A percentile compares a stretch with the other conserved stretches of the same genome.
These are phyloP conservation scores for Mya arenaria DNA, from an alignment of 1,140 invertebrate species.

Conservation along the genomic window DNA sequence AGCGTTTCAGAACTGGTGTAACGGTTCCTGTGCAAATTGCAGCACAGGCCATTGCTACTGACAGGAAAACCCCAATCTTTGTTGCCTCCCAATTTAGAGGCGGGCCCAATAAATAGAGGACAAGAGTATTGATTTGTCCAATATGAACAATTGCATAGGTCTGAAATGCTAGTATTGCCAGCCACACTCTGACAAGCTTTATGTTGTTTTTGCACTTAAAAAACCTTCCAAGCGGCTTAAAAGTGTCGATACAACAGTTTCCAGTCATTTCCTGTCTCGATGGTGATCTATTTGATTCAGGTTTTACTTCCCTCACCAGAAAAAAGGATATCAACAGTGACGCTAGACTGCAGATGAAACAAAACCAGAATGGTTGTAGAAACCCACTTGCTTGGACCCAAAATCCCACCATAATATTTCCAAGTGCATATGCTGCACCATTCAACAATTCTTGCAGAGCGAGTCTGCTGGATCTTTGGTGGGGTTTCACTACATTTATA, in stretches of 20 bases:
- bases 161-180: constrained; percentile 76
- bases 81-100: constrained; percentile 69
- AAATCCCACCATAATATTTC: constrained; percentile 78
- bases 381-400: constrained; percentile 75
- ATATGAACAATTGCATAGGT: constrained; percentile 76
- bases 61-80: constrained; percentile 74
- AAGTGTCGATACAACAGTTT: constrained; percentile 75
- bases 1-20: constrained; percentile 69
- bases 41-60: constrained; percentile 75
- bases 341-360: constrained; percentile 71
- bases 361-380: constrained; percentile 76
- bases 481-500: constrained; percentile 71
- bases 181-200: constrained; percentile 73
- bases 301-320: constrained; percentile 69
- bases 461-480: constrained; percentile 72
- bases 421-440: constrained; percentile 75
- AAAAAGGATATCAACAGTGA: constrained; percentile 75
- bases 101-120: constrained; percentile 73
- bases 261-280: constrained; percentile 56
- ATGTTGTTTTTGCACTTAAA: constrained; percentile 73
- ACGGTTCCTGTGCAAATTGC: constrained; percentile 70
- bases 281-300: constrained; percentile 47
- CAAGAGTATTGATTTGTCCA: constrained; percentile 75
- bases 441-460: constrained; percentile 77
- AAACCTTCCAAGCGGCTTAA: constrained; percentile 71